Evolutionary conservation across 2,797 vertebrate genomes (phyloP).

Genomic region (Micropoecilia bifurca): DNA sequence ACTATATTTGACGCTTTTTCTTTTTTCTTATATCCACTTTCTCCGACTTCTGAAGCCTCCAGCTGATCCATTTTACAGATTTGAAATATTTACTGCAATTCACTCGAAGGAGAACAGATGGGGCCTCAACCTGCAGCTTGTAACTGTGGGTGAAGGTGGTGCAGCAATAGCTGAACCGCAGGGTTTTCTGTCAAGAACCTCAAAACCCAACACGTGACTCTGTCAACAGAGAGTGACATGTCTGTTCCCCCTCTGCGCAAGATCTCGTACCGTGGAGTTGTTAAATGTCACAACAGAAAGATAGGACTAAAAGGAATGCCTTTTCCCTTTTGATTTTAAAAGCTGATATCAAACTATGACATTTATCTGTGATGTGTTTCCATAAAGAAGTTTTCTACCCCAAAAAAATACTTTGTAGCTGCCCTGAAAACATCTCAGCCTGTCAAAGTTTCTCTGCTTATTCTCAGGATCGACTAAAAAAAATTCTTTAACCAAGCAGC

Average conservation of each 20-base stretch:
- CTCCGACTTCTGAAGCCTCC: constrained; percentile 4
- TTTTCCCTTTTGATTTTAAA: constrained; percentile 35
- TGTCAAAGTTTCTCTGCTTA: constrained; percentile 6
- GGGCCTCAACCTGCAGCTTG: constrained; percentile 9
- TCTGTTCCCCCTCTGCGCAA: constrained; percentile 7
- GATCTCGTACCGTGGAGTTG: constrained; percentile 13
- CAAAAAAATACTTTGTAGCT: constrained; percentile 1
- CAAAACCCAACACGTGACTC: constrained; percentile 12
- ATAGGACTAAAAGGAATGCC: constrained; percentile 15
- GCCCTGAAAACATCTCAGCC: constrained; percentile 10
- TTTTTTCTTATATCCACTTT: not conserved
- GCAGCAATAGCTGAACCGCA: constrained; percentile 7
- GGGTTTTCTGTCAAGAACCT: constrained; percentile 15
- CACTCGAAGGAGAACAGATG: not conserved
- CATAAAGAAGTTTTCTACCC: constrained; percentile 19
- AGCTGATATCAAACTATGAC: constrained; percentile 27
- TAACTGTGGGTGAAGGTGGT: constrained; percentile 12
- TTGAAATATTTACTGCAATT: constrained; percentile 32
- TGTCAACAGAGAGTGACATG: constrained; percentile 4
- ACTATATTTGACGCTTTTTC: not conserved
- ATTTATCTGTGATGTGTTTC: constrained; percentile 28
- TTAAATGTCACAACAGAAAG: constrained; percentile 44
- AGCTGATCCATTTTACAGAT: constrained; percentile 30
- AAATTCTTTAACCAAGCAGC: not conserved
- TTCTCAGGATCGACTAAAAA: not conserved